A percentile compares a stretch with the other conserved stretches of the same genome.
Evolutionary conservation across 2,888 invertebrate species (phyloP).

Genomic region (Mythimna pallens): DNA sequence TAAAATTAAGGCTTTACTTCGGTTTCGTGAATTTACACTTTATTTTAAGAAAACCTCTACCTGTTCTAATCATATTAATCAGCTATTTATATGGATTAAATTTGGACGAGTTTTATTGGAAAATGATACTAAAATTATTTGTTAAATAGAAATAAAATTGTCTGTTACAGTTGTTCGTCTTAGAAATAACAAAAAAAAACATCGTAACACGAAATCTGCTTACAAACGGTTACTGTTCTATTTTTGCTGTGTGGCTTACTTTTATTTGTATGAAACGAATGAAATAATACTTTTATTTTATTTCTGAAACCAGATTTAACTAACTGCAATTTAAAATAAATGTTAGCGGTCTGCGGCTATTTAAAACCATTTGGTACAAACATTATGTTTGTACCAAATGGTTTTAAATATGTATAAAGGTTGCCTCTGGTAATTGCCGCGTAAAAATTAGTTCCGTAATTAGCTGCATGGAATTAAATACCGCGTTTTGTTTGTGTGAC

Average conservation of each 20-base stretch:
- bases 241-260: constrained; percentile 15
- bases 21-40: constrained; percentile 62
- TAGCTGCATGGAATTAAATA: no score
- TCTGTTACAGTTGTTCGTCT: not conserved
- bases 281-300: not conserved
- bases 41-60: constrained; percentile 53
- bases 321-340: no score
- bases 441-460: no score
- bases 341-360: no score
- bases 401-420: no score
- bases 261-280: constrained; percentile 19
- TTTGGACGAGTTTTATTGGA: constrained; percentile 31
- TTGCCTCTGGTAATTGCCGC: no score
- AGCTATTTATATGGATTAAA: constrained; percentile 56
- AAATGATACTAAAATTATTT: constrained; percentile 4
- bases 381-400: no score
- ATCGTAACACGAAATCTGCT: constrained; percentile 10
- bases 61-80: constrained; percentile 53
- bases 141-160: constrained; percentile 15
- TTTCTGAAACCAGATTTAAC: no score
- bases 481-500: no score
- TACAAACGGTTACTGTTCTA: not conserved
- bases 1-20: constrained; percentile 72
- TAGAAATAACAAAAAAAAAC: not conserved
- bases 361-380: no score